Base-by-base conservation (phyloP, 2,888 invertebrate species). In the Eudemis profundana region DNA sequence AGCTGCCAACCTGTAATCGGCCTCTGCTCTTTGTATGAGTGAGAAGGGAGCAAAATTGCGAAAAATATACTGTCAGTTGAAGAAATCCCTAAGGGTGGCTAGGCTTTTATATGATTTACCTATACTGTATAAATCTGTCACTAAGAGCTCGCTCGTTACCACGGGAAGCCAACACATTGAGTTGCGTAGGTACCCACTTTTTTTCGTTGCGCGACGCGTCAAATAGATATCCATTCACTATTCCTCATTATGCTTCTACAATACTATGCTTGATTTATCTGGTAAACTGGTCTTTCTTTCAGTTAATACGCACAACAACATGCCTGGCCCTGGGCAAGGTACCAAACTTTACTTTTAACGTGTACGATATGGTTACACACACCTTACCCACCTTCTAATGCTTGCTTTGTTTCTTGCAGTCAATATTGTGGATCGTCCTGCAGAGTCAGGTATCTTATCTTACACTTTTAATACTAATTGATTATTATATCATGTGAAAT, bases 291-390 rank as follows among this genome's bases (percentile, higher is more conserved):
- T 40, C 60, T 65, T 21, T 40, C 27, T 70, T 70, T 54, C 74
- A 75, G 74, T 75, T 14, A 63, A 72, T n/a, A n/a, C 29, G 63
- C 74, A 78, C 49, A 73, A 76, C 70, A 61, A 66, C 67, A 67
- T n/a, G n/a, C 51, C 51, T 2, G 51, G 67, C 27, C 68, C 64
- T 27, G 56, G 54, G 0, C 49, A 38, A 67, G 67, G 69, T 70
- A 69, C 33, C 42, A 46, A 54, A 27, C 17, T 19, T 17, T 50
- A 23, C 42, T 36, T 54, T 47, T 38, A 29, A 23, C 23, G 23
- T 51, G 46, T 23, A 17, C 12, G 4, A 14, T 36, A 36, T 15
- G 21, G 12, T 7, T 33, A 42, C 29, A 33, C 42, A 61, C 14
- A 21, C 33, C n/a, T 12, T 14, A 0, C 38, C 21, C n/a, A n/a